Evolutionary conservation across 2,888 invertebrate genomes (phyloP).

Genomic region (Calameuta filiformis): DNA sequence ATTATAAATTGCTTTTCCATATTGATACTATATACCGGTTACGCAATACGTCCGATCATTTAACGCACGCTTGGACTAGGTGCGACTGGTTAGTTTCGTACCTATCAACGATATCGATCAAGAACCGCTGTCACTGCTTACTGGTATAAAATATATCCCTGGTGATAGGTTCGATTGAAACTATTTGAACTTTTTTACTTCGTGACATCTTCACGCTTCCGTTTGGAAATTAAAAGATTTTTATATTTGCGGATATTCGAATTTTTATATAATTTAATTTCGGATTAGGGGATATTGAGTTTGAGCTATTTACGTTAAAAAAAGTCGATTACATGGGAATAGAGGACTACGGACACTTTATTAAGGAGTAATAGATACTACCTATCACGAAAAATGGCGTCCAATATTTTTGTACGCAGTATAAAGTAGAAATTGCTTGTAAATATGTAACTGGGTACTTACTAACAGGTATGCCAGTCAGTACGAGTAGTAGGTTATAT

Average conservation of each 20-base stretch:
- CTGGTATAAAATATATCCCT: background rate
- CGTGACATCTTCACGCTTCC: background rate
- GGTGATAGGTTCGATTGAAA: background rate
- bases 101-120: background rate
- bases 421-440: background rate
- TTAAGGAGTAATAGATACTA: background rate
- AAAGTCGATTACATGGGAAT: background rate
- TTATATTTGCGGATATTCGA: background rate
- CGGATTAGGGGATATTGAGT: too few relatives aligned
- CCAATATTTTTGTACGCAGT: background rate
- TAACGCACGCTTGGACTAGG: background rate
- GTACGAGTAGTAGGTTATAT: constrained; percentile 37
- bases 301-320: background rate
- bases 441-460: background rate
- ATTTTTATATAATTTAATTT: background rate
- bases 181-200: background rate
- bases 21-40: background rate
- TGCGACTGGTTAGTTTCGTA: background rate
- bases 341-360: background rate
- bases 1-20: background rate
- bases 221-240: background rate
- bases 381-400: background rate
- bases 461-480: background rate
- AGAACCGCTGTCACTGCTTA: background rate
- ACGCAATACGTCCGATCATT: background rate